A percentile compares a stretch with the other conserved stretches of the same genome.
phyloP scores from a whole-genome alignment of 2,888 invertebrate genomes.

The Stramonita haemastoma region DNA sequence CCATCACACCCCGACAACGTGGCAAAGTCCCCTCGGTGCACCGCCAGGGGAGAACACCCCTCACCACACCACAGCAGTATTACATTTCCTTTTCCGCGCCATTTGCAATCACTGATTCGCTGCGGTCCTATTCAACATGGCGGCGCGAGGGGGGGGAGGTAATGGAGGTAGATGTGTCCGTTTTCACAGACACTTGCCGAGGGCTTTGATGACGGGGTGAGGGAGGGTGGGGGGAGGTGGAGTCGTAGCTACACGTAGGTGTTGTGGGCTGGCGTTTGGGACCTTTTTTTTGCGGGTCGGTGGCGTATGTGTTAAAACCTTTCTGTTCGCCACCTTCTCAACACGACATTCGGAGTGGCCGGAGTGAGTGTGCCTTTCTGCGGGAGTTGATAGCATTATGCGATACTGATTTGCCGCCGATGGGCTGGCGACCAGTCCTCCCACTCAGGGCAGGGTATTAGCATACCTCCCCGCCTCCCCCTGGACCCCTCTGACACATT shows the following conservation, averaged over 20 bases:
- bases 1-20: slow-evolving; percentile 31
- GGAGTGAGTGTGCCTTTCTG: no score
- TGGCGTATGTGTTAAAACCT: no score
- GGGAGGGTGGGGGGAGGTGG: background rate
- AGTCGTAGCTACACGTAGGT: background rate
- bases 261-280: no score
- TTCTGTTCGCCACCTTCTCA: no score
- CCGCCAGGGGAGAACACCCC: background rate
- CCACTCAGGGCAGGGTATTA: no score
- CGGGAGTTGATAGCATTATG: no score
- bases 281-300: no score
- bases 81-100: slow-evolving; percentile 36
- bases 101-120: slow-evolving; percentile 39
- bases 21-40: slow-evolving; percentile 23
- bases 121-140: slow-evolving; percentile 38
- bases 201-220: background rate
- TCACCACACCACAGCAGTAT: slow-evolving; percentile 3
- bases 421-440: no score
- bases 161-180: slow-evolving; percentile 34
- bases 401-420: no score
- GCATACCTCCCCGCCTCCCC: no score
- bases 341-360: no score
- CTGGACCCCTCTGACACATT: no score
- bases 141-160: background rate
- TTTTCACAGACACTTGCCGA: slow-evolving; percentile 25